Conservation (phyloP, 2,888 invertebrate species). For the Allophyes oxyacanthae region DNA sequence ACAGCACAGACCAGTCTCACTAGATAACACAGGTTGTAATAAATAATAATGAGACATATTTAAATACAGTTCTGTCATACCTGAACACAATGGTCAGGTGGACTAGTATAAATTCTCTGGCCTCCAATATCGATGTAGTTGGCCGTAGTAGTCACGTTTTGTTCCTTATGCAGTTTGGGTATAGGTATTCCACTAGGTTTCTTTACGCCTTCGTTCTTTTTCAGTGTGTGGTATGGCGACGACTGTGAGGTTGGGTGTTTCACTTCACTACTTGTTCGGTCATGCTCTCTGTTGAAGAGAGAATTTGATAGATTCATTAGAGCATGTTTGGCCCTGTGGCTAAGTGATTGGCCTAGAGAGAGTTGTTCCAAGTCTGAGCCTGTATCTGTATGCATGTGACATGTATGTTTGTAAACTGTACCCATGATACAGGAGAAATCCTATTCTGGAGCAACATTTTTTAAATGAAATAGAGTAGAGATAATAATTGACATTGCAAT, state of each 20-base stretch:
- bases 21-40: too few relatives aligned
- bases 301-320: not conserved
- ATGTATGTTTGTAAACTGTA: too few relatives aligned
- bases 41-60: too few relatives aligned
- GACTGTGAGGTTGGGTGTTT: constrained; percentile 82
- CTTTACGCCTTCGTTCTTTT: constrained; percentile 78
- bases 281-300: constrained; percentile 76
- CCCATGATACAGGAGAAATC: too few relatives aligned
- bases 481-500: too few relatives aligned
- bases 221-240: constrained; percentile 85
- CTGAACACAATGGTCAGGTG: constrained; percentile 87
- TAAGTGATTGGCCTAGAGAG: too few relatives aligned
- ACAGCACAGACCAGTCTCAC: too few relatives aligned
- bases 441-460: too few relatives aligned
- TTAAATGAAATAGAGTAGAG: too few relatives aligned
- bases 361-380: too few relatives aligned
- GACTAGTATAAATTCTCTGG: constrained; percentile 85
- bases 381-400: too few relatives aligned
- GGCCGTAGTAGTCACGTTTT: constrained; percentile 76
- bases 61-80: constrained; percentile 57
- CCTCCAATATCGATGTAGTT: constrained; percentile 87
- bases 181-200: constrained; percentile 86
- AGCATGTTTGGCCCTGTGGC: not conserved
- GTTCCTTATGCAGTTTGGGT: constrained; percentile 83
- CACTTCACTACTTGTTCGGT: constrained; percentile 85